phyloP scores from a whole-genome alignment of 2,113 vertebrate species.

The Zosterops japonicus region DNA sequence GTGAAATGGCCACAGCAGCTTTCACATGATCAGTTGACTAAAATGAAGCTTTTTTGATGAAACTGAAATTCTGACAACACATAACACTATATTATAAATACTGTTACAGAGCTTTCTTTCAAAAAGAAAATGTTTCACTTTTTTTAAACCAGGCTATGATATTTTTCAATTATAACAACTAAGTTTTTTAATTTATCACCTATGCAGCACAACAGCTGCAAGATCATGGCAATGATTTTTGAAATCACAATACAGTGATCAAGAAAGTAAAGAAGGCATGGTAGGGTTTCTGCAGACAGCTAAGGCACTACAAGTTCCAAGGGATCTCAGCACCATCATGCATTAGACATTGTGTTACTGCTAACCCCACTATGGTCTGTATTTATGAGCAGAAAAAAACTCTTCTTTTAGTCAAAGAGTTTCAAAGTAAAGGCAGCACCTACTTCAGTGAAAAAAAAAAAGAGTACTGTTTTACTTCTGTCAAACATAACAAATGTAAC shows the following conservation, averaged over 20 bases:
- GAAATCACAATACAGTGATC: background rate
- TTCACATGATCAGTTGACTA: background rate
- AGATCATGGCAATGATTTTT: background rate
- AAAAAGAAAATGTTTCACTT: background rate
- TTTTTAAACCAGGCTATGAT: background rate
- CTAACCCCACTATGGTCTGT: background rate
- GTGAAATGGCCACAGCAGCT: background rate
- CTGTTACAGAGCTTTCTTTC: background rate
- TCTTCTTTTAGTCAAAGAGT: background rate
- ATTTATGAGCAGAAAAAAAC: background rate
- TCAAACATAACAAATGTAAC: background rate
- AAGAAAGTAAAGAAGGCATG: background rate
- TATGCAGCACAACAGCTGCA: background rate
- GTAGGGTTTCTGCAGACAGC: background rate
- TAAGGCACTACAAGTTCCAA: background rate
- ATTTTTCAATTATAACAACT: background rate
- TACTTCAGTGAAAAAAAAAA: background rate
- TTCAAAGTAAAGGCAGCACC: background rate
- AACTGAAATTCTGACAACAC: background rate
- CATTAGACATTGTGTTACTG: background rate
- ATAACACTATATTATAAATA: background rate
- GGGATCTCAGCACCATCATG: background rate
- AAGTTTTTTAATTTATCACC: background rate
- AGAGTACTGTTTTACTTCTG: background rate
- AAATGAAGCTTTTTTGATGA: background rate